phyloP scores from a whole-genome alignment of 2,113 vertebrate species.

The Percina caprodes region DNA sequence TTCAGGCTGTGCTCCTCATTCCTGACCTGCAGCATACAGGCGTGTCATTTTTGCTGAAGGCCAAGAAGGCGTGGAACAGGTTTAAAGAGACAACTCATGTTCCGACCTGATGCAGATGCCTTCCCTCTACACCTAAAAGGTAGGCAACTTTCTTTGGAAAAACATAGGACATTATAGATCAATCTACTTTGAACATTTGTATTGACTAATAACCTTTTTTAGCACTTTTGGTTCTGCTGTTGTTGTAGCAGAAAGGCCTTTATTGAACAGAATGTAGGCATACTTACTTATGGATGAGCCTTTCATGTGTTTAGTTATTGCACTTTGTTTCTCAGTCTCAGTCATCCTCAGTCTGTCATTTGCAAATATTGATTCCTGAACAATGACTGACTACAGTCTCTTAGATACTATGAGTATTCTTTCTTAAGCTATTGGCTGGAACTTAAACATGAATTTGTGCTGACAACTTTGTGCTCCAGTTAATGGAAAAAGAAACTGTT shows the following conservation, averaged over 20 bases:
- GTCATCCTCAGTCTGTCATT: not conserved
- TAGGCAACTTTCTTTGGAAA: slow-evolving; percentile 20
- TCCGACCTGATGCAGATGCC: slow-evolving; percentile 60
- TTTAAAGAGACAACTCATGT: slow-evolving; percentile 39
- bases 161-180: too few relatives aligned
- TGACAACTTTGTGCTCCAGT: not conserved
- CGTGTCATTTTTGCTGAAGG: not conserved
- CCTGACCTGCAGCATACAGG: not conserved
- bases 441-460: not conserved
- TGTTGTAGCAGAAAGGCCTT: not conserved
- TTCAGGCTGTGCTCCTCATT: not conserved
- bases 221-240: too few relatives aligned
- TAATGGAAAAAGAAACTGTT: not conserved
- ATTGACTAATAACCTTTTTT: not conserved
- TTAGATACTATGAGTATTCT: not conserved
- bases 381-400: not conserved
- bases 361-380: not conserved
- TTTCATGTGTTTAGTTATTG: not conserved
- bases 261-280: not conserved
- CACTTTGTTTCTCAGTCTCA: not conserved
- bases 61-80: slow-evolving; percentile 42
- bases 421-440: not conserved
- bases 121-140: slow-evolving; percentile 39
- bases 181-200: not conserved
- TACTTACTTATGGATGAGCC: not conserved